A percentile compares a stretch with the other conserved stretches of the same genome.
phyloP scores from a whole-genome alignment of 1,140 invertebrate species.

The Drosophila nannoptera region DNA sequence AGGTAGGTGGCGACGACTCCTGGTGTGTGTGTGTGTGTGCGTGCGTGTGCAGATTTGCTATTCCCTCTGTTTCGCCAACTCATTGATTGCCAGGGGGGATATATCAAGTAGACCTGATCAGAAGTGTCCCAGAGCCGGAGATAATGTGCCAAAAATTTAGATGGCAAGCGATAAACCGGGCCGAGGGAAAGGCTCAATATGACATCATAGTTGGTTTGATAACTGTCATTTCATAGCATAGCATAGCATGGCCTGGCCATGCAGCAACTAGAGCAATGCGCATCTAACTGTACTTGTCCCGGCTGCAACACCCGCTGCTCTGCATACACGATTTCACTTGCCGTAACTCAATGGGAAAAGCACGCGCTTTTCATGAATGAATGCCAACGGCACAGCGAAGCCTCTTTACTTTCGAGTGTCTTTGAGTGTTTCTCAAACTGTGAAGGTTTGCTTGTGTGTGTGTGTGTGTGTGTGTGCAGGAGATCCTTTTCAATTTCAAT shows the following conservation, averaged over 20 bases:
- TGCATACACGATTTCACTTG: neutral
- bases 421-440: conserved; percentile 13
- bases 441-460: neutral
- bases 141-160: neutral
- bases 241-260: no score
- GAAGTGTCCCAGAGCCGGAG: conserved; percentile 4
- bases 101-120: no score
- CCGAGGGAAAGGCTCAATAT: no score
- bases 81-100: conserved; percentile 13
- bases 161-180: no score
- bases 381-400: conserved; percentile 60
- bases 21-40: conserved; percentile 9
- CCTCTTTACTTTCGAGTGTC: conserved; percentile 75
- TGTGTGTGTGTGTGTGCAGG: neutral
- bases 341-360: conserved; percentile 25
- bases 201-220: no score
- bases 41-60: conserved; percentile 11
- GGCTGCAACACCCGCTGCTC: neutral
- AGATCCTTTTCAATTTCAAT: conserved; percentile 3
- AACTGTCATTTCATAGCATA: no score
- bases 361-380: conserved; percentile 70
- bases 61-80: conserved; percentile 45
- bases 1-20: conserved; percentile 60
- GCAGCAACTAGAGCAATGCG: no score
- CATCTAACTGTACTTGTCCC: no score